Base-by-base conservation (phyloP, 2,113 vertebrate species). In the Tragelaphus scriptus region DNA sequence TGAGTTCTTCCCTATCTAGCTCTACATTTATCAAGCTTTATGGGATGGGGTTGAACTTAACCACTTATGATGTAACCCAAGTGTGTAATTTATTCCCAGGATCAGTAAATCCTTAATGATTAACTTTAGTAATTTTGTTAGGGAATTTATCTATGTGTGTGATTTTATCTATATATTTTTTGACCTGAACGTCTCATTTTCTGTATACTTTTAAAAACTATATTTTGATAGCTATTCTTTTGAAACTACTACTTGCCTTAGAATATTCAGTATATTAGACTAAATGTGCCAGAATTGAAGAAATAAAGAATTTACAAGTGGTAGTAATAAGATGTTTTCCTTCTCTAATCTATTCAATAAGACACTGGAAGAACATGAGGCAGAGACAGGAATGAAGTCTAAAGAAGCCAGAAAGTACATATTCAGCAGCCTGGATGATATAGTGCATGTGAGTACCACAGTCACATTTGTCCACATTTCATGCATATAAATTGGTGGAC, bases 381-480 rank as follows among this genome's bases (percentile, higher is more conserved):
- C 99, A 19, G 99, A 99, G 98, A 99, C 99, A 51, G 99, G 99
- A 97, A 99, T 99, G 99, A 99, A 99, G 98, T 99, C 99, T 98
- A 99, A 99, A 98, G 99, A 99, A 99, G 99, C 99, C 96, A 99
- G 99, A 97, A 99, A 99, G 99, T 99, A 99, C 98, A 99, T 99
- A 99, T 99, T 99, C 99, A 99, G 99, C 99, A 99, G 99, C 99
- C 99, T 99, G 99, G 99, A 99, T 99, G 99, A 99, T 98, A 99
- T 99, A 98, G 99, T 99, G 99, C 99, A 99, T 16, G 99, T 99
- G 99, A 98, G 99, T 99, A 98, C 90, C 65, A 21, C 47, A 79
- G 32, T 7, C n/a, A 19, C 4, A 30, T 32, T 61, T 88, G 53
- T 55, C n/a, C n/a, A 2, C 61, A 32, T 71, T 85, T 5, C 4